Evolutionary conservation across 2,888 invertebrate genomes (phyloP), one percentile per base, ranked within the genome.

Genomic region (Poecilus cupreus): DNA sequence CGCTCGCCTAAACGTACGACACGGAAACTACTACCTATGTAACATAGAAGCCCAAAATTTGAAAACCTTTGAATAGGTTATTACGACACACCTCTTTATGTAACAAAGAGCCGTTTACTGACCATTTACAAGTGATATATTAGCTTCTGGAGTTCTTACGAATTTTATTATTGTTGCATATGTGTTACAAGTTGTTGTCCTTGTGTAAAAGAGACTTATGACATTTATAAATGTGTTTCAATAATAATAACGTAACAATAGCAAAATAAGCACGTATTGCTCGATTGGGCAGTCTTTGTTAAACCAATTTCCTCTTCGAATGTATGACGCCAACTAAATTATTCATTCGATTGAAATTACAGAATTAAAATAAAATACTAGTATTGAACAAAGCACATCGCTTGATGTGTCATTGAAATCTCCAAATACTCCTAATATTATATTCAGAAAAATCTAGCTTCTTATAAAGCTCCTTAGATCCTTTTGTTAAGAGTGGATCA

Each of bases 171-270:
- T 22, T 13, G 43, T 72, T 46, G 46, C 72, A 72, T 43, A 43
- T 70, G 5, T 78, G 78, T 64, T 51, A 79, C 51, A 68, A 79
- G 68, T 51, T 32, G 79, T 51, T 79, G 51, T 46, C 79, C 79
- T 79, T 79, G 79, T 64, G 64, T 76, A 37, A 57, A 76, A 13
- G 54, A 51, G 43, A 37, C 43, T 46, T 68, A 68, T 26, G 60
- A 24, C 43, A 51, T 70, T 79, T 54, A 72, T 72, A 72, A 46
- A 72, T 72, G 43, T 72, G 43, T 70, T 70, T 43, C 70, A 72
- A 72, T 72, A 72, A 72, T 46, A 72, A n/a, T 24, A 72, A 46
- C 72, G 72, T 72, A 72, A 72, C 72, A 72, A 72, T 72, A 24
- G 46, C 72, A 22, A 46, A 46, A 43, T 72, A 72, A 46, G 72